Evolutionary conservation across 2,888 invertebrate species (phyloP), one percentile per base, ranked within the genome.

Genomic region (Apodemia hepburni): DNA sequence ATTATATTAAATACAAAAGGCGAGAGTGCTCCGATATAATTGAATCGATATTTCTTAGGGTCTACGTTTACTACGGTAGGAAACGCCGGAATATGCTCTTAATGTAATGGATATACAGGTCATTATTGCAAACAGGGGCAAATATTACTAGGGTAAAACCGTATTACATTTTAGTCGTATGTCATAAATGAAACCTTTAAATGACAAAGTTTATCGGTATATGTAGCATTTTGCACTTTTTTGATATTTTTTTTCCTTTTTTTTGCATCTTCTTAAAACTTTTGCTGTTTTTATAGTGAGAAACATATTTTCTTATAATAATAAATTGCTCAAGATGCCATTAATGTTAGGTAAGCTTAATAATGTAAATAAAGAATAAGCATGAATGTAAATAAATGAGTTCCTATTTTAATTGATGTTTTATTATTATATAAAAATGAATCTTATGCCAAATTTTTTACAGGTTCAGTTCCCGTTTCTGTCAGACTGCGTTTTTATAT

Each of bases 271-370:
- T 35, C 58, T 66, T 65, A 63, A 64, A 64, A 59, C 47, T 64
- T 69, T 67, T 73, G 38, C 72, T 71, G 71, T 70, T 63, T 61
- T 42, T 59, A 69, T 73, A 70, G 76, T 75, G 75, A 75, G 73
- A 75, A 42, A 42, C n/a, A 42, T 77, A 70, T 66, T 71, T 67
- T 66, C 63, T 75, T 70, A 76, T 81, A 84, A 77, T 75, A 77
- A 63, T 67, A 71, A 74, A 76, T 85, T 87, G 88, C 88, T 89
- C 88, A 87, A 88, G 87, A 84, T 87, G 89, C 89, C 89, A 89
- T 89, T 81, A 58, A 78, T 75, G 73, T 75, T 75, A 72, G 74
- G 73, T 74, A 70, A 75, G 73, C 75, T 79, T 75, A 70, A 65
- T 65, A 65, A 70, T 87, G 84, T 88, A 86, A 82, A 88, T 87